Base-by-base conservation (phyloP, 2,113 vertebrate species). In the Gasterosteus nipponicus region DNA sequence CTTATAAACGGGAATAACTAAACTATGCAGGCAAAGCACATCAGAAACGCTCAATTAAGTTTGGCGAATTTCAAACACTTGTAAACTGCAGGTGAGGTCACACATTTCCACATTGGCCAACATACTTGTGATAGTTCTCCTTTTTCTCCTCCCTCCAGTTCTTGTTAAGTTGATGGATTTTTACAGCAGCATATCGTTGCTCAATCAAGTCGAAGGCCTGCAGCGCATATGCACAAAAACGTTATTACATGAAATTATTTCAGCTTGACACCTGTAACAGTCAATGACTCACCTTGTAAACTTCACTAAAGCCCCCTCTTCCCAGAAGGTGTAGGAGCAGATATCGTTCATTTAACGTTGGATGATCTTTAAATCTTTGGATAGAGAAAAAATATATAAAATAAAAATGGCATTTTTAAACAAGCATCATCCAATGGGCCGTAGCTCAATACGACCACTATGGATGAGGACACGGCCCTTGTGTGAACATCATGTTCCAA, bases 61-160 rank as follows among this genome's bases (percentile, higher is more conserved):
- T 18, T 2, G 9, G 58, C 53, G 46, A 47, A 49, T 59, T 41
- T 22, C 9, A 71, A 71, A 59, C 12, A 38, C 15, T 11, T 19
- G 22, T 12, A 14, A 10, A 64, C 44, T 12, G 53, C 46, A 73
- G 54, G 8, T 51, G 54, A 67, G 42, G 47, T 54, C 33, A 53
- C 33, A 46, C 5, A 42, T 42, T 54, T 64, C 19, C 22, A 46
- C 15, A 39, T n/a, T 38, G 26, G 39, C n/a, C 10, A 82, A 94
- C 93, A 86, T 97, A 99, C 98, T 99, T 99, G 93, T 99, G 97
- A 87, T 99, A 99, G 91, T 99, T 99, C 94, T 99, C 98, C 88
- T 99, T 99, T 92, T 99, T 99, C 93, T 99, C 98, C 83, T 99
- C 98, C 84, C 98, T 96, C 98, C 98, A 99, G 95, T 98, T 99